Conservation (phyloP, 2,797 vertebrate species). For the Megalops cyprinoides region DNA sequence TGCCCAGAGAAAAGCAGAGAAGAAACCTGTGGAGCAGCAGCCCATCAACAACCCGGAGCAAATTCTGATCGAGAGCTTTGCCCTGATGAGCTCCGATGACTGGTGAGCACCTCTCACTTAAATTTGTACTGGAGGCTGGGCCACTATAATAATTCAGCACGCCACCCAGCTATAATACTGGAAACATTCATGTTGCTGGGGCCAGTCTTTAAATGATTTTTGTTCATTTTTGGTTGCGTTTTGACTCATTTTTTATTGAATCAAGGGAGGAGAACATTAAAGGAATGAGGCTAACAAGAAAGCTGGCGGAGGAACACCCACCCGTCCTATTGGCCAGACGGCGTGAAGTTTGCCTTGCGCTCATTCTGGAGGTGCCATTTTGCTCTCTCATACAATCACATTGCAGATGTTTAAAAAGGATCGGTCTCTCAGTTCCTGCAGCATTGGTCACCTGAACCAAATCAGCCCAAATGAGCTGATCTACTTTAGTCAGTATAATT, state of each 20-base stretch:
- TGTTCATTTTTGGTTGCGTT: not conserved
- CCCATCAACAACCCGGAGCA: slow-evolving; percentile 67
- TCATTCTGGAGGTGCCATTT: slow-evolving; percentile 85
- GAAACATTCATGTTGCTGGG: not conserved
- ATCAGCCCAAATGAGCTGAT: not conserved
- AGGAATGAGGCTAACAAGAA: slow-evolving; percentile 82
- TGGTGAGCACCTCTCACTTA: slow-evolving; percentile 61
- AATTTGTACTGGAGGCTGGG: too few species aligned
- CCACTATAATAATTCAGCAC: not conserved
- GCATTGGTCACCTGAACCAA: not conserved
- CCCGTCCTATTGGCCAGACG: slow-evolving; percentile 77
- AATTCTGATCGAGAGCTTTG: slow-evolving; percentile 62
- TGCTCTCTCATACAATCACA: not conserved
- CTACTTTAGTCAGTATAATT: not conserved
- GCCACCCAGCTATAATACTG: too few species aligned
- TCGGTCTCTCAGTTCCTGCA: not conserved
- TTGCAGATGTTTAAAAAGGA: not conserved
- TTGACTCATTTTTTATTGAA: not conserved
- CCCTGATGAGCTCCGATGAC: slow-evolving; percentile 65
- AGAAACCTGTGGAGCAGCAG: slow-evolving; percentile 59
- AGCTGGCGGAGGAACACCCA: slow-evolving; percentile 82
- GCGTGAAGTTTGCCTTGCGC: slow-evolving; percentile 84
- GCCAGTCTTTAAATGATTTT: too few species aligned
- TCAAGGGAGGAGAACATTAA: slow-evolving; percentile 94
- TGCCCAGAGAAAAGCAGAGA: slow-evolving; percentile 58